Percentiles rank a stretch among this genome's conserved stretches.
Conservation (phyloP, 1,140 invertebrate species). For the Aphaenogaster rudis region DNA sequence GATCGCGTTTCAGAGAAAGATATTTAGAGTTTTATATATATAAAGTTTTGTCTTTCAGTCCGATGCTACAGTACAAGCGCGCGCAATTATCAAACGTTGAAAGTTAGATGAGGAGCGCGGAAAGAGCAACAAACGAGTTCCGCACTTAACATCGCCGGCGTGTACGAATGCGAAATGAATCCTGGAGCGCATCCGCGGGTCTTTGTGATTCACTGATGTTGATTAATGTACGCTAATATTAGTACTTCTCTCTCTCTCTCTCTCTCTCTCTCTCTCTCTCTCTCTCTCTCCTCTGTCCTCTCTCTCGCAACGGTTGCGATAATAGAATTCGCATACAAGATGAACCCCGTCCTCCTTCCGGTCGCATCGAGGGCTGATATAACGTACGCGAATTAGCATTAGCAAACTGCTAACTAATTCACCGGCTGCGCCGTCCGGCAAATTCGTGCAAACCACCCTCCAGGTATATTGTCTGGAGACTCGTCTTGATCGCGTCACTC, state of each 20-base stretch:
- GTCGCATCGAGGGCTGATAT: slow-evolving; percentile 26
- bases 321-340: slow-evolving; percentile 60
- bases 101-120: slow-evolving; percentile 11
- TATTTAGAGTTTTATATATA: not conserved
- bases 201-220: slow-evolving; percentile 58
- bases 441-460: not conserved
- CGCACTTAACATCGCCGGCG: slow-evolving; percentile 8
- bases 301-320: not conserved
- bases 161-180: slow-evolving; percentile 14
- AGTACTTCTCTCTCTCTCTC: slow-evolving; percentile 29
- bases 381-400: slow-evolving; percentile 37
- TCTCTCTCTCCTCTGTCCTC: too few relatives aligned
- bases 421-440: not conserved
- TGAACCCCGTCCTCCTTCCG: not conserved
- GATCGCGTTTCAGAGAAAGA: not conserved
- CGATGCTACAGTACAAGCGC: not conserved
- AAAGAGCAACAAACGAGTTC: slow-evolving; percentile 37
- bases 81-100: slow-evolving; percentile 40
- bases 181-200: not conserved
- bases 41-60: not conserved
- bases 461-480: slow-evolving; percentile 5
- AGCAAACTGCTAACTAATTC: slow-evolving; percentile 52
- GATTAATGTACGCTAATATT: slow-evolving; percentile 50
- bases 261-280: too few relatives aligned
- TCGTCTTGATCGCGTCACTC: slow-evolving; percentile 36